These are phyloP conservation scores for Trisateles emortualis DNA, from an alignment of 2,888 invertebrate genomes.

Conservation along the genomic window DNA sequence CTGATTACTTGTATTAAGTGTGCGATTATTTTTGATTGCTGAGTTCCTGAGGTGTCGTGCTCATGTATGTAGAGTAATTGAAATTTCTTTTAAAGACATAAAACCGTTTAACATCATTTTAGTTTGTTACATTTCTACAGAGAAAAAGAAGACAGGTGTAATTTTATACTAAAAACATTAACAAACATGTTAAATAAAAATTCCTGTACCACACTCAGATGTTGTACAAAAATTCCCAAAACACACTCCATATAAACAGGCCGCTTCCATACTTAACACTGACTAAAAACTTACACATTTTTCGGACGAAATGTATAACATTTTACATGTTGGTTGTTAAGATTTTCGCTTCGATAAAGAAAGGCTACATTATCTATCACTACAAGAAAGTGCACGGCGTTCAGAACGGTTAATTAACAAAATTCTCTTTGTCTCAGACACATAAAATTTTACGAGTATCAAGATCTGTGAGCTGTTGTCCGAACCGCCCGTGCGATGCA, in stretches of 20 bases:
- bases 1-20: conserved; percentile 1
- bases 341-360: conserved; percentile 71
- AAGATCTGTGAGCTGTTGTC: conserved; percentile 74
- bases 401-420: conserved; percentile 83
- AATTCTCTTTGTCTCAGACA: conserved; percentile 84
- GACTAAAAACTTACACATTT: conserved; percentile 27
- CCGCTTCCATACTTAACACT: background rate
- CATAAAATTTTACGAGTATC: conserved; percentile 86
- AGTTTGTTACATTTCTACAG: background rate
- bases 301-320: conserved; percentile 24
- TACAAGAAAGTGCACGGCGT: conserved; percentile 65
- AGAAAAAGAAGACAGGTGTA: background rate
- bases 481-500: conserved; percentile 58
- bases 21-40: conserved; percentile 15
- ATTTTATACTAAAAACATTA: background rate
- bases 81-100: background rate
- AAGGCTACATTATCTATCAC: conserved; percentile 78
- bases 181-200: background rate
- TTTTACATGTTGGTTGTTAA: conserved; percentile 58
- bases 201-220: background rate
- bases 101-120: background rate
- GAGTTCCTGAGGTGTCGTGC: conserved; percentile 2
- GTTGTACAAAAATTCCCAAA: background rate
- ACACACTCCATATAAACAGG: conserved; percentile 1
- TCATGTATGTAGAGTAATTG: conserved; percentile 1